Conservation (phyloP, 2,113 vertebrate genomes). For the Litocranius walleri region DNA sequence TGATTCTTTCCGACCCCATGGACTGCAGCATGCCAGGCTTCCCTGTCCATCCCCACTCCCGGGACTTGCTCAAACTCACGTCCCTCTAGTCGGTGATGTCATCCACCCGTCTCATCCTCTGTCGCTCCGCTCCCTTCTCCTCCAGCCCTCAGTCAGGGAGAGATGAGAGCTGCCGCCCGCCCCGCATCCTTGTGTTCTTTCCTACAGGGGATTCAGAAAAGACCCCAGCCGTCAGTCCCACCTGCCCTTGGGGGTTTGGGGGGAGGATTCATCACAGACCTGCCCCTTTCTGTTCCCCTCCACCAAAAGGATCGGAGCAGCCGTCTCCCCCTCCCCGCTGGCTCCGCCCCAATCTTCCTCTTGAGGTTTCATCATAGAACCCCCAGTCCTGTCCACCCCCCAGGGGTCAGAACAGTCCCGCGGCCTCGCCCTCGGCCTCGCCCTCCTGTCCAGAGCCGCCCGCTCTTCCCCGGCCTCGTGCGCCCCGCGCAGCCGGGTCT, state of each 20-base stretch:
- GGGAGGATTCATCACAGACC: not conserved
- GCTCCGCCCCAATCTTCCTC: too few species aligned
- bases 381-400: not conserved
- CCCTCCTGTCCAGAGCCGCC: not conserved
- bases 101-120: not conserved
- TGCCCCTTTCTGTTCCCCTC: not conserved
- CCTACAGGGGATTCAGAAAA: too few species aligned
- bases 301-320: not conserved
- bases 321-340: not conserved
- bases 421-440: not conserved
- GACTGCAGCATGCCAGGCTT: not conserved
- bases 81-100: not conserved
- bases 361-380: not conserved
- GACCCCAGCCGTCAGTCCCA: too few species aligned
- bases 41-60: not conserved
- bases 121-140: not conserved
- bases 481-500: conserved; percentile 64
- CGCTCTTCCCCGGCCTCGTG: not conserved
- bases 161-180: not conserved
- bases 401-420: not conserved
- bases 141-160: not conserved
- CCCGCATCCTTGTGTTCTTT: not conserved
- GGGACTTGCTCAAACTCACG: not conserved
- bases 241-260: rapidly evolving
- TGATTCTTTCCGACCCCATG: not conserved